Conservation (phyloP, 2,888 invertebrate species). For the Dexiosoma caninum region DNA sequence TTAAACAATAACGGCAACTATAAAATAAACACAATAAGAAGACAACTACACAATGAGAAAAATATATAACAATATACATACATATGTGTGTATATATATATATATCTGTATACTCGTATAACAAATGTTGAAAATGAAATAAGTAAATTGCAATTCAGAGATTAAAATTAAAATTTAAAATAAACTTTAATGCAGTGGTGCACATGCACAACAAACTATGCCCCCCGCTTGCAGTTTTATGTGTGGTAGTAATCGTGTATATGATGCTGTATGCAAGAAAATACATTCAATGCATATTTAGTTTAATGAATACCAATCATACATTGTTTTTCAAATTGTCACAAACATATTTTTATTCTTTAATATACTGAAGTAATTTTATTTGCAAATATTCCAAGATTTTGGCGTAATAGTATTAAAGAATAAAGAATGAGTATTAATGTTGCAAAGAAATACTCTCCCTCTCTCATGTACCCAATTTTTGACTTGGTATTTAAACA, state of each 20-base stretch:
- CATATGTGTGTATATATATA: neutral
- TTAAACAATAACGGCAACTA: constrained; percentile 26
- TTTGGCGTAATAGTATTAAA: no score
- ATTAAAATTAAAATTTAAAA: constrained; percentile 58
- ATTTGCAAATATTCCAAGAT: no score
- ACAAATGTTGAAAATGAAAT: constrained; percentile 33
- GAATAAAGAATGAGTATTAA: no score
- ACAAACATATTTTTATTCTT: neutral
- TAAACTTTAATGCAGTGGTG: constrained; percentile 18
- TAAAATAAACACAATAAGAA: constrained; percentile 29
- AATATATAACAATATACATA: neutral
- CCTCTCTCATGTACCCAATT: no score
- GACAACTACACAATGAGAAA: constrained; percentile 1
- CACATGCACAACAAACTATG: neutral
- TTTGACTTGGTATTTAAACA: no score
- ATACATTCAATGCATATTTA: constrained; percentile 9
- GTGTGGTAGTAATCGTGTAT: neutral
- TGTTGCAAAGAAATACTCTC: no score
- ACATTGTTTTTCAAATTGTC: neutral
- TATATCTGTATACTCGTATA: no score
- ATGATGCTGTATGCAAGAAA: neutral
- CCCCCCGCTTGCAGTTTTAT: neutral
- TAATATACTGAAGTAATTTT: neutral
- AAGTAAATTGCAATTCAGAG: constrained; percentile 51
- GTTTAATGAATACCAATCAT: neutral